Percentiles rank a stretch among this genome's conserved stretches.
Conservation (phyloP, 2,888 invertebrate species). For the Teleiodes luculella region DNA sequence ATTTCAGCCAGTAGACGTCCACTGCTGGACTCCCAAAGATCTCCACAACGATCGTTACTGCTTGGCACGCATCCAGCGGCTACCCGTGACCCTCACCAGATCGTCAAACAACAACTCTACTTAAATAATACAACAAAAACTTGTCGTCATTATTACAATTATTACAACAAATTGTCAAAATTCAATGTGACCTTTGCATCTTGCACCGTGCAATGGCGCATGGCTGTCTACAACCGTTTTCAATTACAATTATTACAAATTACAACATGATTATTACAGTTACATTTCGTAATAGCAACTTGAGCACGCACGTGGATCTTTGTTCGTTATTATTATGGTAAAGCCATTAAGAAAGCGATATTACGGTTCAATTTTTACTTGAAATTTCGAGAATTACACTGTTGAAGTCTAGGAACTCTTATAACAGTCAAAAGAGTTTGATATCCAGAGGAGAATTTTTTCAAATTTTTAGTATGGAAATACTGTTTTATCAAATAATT, state of each 20-base stretch:
- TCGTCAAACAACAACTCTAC: background rate
- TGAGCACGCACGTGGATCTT: constrained; percentile 3
- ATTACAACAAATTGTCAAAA: background rate
- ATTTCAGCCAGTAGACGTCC: too few species aligned
- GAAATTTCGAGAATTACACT: too few species aligned
- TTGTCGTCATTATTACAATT: background rate
- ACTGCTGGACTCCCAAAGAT: too few species aligned
- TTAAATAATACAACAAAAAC: background rate
- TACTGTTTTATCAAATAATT: too few species aligned
- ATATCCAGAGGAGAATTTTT: too few species aligned
- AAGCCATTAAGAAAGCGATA: background rate
- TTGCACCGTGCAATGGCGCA: background rate
- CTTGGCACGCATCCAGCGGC: too few species aligned
- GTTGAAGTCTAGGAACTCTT: too few species aligned
- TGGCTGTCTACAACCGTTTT: background rate
- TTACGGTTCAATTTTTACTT: too few species aligned
- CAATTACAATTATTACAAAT: constrained; percentile 3
- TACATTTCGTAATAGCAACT: background rate
- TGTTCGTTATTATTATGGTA: background rate
- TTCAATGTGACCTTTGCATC: background rate
- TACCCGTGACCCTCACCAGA: too few species aligned
- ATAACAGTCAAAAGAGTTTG: too few species aligned
- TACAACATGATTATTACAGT: background rate
- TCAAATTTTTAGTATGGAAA: too few species aligned
- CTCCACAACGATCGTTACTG: too few species aligned